Conservation (phyloP, 2,797 vertebrate species). For the Vespertilio murinus region DNA sequence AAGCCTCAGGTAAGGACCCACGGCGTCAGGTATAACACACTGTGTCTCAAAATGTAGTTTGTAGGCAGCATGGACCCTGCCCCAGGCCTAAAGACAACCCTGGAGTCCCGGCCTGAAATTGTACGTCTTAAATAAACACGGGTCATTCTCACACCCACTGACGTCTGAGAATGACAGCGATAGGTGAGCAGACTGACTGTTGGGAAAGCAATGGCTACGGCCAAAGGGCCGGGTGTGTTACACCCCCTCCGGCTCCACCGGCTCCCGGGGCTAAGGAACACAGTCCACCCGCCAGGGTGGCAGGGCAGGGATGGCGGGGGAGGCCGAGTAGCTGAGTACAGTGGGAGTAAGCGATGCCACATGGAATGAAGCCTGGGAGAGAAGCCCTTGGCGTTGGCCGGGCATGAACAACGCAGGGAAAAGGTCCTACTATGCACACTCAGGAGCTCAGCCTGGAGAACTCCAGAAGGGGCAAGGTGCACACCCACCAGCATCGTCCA, state of each 20-base stretch:
- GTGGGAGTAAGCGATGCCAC: background rate
- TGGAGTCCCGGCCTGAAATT: background rate
- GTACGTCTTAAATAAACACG: background rate
- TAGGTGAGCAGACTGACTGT: background rate
- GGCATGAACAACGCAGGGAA: background rate
- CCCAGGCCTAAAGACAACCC: background rate
- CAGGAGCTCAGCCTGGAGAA: background rate
- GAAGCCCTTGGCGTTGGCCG: background rate
- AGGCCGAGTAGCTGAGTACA: background rate
- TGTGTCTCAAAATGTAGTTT: background rate
- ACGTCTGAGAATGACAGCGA: background rate
- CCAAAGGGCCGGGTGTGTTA: background rate
- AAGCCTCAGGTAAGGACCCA: background rate
- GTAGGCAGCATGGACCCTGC: background rate
- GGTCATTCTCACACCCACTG: background rate
- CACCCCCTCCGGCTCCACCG: too few relatives aligned
- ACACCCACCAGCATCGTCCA: background rate
- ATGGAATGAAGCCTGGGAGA: background rate
- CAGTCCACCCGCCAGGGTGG: background rate
- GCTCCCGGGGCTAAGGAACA: background rate
- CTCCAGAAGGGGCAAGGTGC: background rate
- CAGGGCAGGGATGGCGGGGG: background rate
- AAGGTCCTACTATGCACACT: background rate
- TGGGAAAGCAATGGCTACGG: background rate
- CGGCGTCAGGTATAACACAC: background rate